A percentile compares a stretch with the other conserved stretches of the same genome.
phyloP scores from a whole-genome alignment of 2,888 invertebrate species.

The Caenorhabditis sp. region DNA sequence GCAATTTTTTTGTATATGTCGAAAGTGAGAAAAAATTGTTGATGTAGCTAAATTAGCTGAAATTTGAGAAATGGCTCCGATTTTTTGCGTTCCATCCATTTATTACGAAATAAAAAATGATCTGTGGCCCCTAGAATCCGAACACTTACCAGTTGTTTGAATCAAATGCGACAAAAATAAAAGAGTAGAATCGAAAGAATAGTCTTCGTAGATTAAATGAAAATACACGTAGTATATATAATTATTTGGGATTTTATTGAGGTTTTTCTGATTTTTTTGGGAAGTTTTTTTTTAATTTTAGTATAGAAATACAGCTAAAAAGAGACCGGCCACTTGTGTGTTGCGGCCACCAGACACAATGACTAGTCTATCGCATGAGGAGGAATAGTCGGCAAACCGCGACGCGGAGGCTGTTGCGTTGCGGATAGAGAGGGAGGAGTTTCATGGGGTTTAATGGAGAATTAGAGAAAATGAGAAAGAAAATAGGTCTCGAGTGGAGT shows the following conservation, averaged over 20 bases:
- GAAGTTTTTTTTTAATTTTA: conserved; percentile 1
- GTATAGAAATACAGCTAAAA: background rate
- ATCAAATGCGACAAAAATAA: background rate
- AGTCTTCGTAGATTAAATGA: background rate
- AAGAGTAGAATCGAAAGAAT: background rate
- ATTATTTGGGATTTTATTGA: background rate
- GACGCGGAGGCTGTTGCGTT: background rate
- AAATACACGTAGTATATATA: background rate
- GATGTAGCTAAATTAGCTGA: too few species aligned
- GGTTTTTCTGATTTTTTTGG: background rate
- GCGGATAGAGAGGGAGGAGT: background rate
- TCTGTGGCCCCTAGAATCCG: background rate
- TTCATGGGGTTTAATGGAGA: background rate
- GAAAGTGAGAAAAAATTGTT: too few species aligned
- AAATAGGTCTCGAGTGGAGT: background rate
- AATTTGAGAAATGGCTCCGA: too few species aligned
- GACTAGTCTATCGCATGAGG: background rate
- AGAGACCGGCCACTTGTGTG: background rate
- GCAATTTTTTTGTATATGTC: too few species aligned
- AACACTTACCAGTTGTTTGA: background rate
- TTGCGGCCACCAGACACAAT: conserved; percentile 8
- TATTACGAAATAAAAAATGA: too few species aligned
- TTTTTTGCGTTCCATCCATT: too few species aligned
- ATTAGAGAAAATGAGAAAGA: background rate
- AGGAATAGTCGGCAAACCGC: background rate